Evolutionary conservation across 2,113 vertebrate species (phyloP).

Genomic region (Diphyllodes magnificus): DNA sequence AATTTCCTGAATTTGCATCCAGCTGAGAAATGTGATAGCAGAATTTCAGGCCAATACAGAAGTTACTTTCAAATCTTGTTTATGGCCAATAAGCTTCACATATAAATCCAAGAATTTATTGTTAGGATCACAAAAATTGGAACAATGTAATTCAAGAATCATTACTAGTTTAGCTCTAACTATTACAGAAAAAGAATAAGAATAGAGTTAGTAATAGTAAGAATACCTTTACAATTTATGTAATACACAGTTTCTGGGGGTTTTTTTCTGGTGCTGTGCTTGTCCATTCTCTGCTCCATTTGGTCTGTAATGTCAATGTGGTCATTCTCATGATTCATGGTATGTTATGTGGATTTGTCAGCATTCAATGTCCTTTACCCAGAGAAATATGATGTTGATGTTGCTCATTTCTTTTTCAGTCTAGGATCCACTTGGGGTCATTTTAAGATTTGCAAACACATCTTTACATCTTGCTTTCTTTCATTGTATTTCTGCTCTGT

Average conservation of each 20-base stretch:
- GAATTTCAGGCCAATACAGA: not conserved
- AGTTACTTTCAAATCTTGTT: not conserved
- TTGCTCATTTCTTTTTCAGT: not conserved
- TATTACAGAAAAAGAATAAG: not conserved
- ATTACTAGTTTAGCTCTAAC: not conserved
- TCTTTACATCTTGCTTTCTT: not conserved
- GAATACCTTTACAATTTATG: not conserved
- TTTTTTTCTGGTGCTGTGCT: not conserved
- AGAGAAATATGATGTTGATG: not conserved
- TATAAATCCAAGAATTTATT: not conserved
- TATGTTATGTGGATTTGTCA: not conserved
- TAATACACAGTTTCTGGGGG: not conserved
- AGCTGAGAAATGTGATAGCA: not conserved
- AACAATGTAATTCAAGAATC: not conserved
- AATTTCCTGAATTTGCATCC: not conserved
- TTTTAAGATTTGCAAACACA: not conserved
- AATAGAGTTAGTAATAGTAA: not conserved
- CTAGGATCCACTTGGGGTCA: not conserved
- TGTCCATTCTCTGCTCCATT: not conserved
- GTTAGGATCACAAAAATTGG: not conserved
- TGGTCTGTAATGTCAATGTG: not conserved
- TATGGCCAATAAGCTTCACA: not conserved
- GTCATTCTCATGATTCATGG: not conserved
- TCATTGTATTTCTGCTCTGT: not conserved
- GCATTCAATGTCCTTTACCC: not conserved